Evolutionary conservation across 2,888 invertebrate species (phyloP), one percentile per base, ranked within the genome.

Genomic region (Mechanitis mazaeus): DNA sequence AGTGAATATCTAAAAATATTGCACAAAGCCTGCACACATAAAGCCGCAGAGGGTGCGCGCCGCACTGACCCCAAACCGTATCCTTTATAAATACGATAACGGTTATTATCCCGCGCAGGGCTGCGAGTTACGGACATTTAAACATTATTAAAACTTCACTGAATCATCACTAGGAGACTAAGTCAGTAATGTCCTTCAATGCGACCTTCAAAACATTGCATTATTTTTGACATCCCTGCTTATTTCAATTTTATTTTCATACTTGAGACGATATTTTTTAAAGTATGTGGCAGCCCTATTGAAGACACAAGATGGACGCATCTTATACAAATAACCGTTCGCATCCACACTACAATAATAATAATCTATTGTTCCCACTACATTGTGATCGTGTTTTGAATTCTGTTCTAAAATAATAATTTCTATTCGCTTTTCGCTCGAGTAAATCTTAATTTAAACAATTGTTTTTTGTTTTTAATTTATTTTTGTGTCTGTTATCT

Each of bases 291-390:
- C 63, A 68, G 33, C 68, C 67, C 67, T 68, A 56, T 9, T 47
- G 7, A 33, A 31, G 45, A 62, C 54, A 35, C 61, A 63, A 68
- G 65, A 66, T 66, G 68, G 66, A 67, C 66, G 65, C 69, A 64
- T 70, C 65, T 70, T 70, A 71, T 64, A 70, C 69, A 73, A 74
- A 73, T 73, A 74, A 66, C 68, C 60, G 68, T 66, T 64, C 56
- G 64, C 67, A 56, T 63, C 64, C 69, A 66, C 65, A 74, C 74
- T 79, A 80, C 76, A 76, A 75, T 75, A 78, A 75, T 75, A 78
- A 76, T 75, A 71, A 79, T 76, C 77, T 81, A 80, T 81, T 82
- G 83, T 80, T 77, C 73, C 70, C 64, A 64, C 68, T 70, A 78
- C 75, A 76, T 75, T 74, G 73, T 74, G 71, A 61, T 66, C 56